Percentiles rank a stretch among this genome's conserved stretches.
phyloP scores from a whole-genome alignment of 2,797 vertebrate species.

The Lepus oiostolus region DNA sequence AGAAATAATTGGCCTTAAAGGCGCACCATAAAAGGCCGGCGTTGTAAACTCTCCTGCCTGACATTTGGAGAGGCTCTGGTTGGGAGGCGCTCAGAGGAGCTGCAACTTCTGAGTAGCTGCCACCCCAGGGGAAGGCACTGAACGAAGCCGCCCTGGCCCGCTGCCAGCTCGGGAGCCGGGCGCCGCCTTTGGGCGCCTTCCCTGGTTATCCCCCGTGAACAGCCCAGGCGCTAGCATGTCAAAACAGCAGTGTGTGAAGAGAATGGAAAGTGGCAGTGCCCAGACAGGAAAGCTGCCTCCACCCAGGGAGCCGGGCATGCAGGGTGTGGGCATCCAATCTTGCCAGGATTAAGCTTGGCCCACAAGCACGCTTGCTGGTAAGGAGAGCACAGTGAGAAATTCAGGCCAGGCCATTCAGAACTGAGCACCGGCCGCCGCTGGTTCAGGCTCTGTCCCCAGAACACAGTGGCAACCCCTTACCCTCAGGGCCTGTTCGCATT shows the following conservation, averaged over 20 bases:
- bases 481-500: background rate
- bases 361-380: background rate
- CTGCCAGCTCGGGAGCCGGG: slow-evolving; percentile 64
- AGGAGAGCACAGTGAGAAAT: background rate
- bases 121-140: slow-evolving; percentile 60
- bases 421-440: background rate
- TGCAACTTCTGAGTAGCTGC: slow-evolving; percentile 9
- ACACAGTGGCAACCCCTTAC: background rate
- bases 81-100: slow-evolving; percentile 21
- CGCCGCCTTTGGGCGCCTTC: slow-evolving; percentile 67
- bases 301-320: background rate
- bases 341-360: background rate
- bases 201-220: slow-evolving; percentile 60
- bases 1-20: slow-evolving; percentile 81
- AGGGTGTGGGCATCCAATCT: slow-evolving; percentile 60
- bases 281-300: slow-evolving; percentile 74
- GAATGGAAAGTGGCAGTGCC: slow-evolving; percentile 69
- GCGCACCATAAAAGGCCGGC: slow-evolving; percentile 61
- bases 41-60: slow-evolving; percentile 66
- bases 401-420: background rate
- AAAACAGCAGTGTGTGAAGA: slow-evolving; percentile 60
- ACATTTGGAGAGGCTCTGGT: slow-evolving; percentile 69
- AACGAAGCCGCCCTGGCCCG: slow-evolving; percentile 64
- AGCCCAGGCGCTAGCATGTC: slow-evolving; percentile 68
- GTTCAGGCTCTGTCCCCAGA: background rate